These are phyloP conservation scores for Caenorhabditis remanei DNA, from an alignment of 1,140 invertebrate species.

Conservation along the genomic window DNA sequence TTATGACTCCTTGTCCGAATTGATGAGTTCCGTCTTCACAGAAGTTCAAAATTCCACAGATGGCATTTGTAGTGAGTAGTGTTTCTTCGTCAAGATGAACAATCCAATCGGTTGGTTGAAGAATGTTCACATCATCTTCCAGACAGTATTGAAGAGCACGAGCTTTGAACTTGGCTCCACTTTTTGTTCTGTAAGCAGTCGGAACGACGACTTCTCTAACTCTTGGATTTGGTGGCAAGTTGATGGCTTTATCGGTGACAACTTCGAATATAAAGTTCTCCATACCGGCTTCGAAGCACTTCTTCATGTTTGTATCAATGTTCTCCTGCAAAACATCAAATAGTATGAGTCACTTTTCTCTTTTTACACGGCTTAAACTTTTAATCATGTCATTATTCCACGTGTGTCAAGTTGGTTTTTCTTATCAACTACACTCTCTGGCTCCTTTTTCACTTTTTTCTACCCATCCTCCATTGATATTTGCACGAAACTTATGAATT, in stretches of 20 bases:
- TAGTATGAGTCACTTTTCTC: too few species aligned
- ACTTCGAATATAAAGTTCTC: conserved; percentile 98
- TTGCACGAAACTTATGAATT: conserved; percentile 51
- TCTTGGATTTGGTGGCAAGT: conserved; percentile 83
- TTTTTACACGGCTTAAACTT: not conserved
- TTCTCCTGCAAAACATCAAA: conserved; percentile 82
- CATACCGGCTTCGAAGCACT: conserved; percentile 88
- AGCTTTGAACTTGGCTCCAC: conserved; percentile 93
- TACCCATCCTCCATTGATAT: not conserved
- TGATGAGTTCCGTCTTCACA: conserved; percentile 92
- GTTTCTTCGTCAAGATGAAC: conserved; percentile 98
- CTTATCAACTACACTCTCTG: conserved; percentile 9
- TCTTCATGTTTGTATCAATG: conserved; percentile 89
- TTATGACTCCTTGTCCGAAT: conserved; percentile 97
- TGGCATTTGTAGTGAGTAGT: conserved; percentile 89
- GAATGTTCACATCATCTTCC: conserved; percentile 84
- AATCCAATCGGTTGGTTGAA: conserved; percentile 87
- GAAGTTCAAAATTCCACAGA: conserved; percentile 91
- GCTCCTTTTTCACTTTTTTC: not conserved
- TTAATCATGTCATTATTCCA: conserved; percentile 25
- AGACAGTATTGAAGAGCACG: conserved; percentile 94
- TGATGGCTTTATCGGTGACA: conserved; percentile 90
- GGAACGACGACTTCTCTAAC: conserved; percentile 76
- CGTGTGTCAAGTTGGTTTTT: conserved; percentile 13
- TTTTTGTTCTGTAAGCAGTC: conserved; percentile 82